Base-by-base conservation (phyloP, 2,797 vertebrate species). In the Chaetophractus vellerosus region DNA sequence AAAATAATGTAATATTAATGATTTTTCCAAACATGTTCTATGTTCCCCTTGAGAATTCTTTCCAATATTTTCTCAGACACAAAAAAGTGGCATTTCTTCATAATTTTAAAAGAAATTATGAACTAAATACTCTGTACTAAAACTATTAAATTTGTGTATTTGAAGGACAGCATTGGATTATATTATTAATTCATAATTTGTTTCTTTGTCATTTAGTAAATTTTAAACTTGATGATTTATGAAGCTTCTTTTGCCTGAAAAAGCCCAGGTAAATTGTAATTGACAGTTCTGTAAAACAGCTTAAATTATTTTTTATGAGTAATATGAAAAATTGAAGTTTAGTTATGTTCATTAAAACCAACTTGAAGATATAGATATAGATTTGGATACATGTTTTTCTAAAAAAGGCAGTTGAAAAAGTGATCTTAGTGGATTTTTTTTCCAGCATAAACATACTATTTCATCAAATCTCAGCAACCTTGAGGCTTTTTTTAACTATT, bases 261-360 rank as follows among this genome's bases (percentile, higher is more conserved):
- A 18, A 95, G 45, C 31, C 55, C 59, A 94, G 11, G 38, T 85
- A 96, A 94, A 94, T 91, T 97, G 50, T 57, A 78, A 48, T 81
- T 90, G 28, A 75, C 50, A 95, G 57, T 87, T 88, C 16, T 94
- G 31, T 89, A 78, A 92, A 96, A 55, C 10, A 95, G 2, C 90
- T n/a, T 88, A 93, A 94, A 93, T 87, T 87, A 93, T 93, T 98
- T 96, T 97, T 91, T 76, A 89, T 89, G 48, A 95, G 19, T 93
- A 95, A 97, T 96, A 59, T 83, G n/a, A 96, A 95, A 85, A 94
- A 90, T 64, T 96, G 59, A 96, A 91, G 26, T 84, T 33, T 95
- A 96, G 96, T 96, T 97, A 87, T 97, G 15, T 88, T 95, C 21
- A 28, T 78, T 96, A 6, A 91, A 94, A 86, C 1, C 4, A 97